These are phyloP conservation scores for Amphiprion clarkii DNA, from an alignment of 2,797 vertebrate genomes.

Conservation along the genomic window DNA sequence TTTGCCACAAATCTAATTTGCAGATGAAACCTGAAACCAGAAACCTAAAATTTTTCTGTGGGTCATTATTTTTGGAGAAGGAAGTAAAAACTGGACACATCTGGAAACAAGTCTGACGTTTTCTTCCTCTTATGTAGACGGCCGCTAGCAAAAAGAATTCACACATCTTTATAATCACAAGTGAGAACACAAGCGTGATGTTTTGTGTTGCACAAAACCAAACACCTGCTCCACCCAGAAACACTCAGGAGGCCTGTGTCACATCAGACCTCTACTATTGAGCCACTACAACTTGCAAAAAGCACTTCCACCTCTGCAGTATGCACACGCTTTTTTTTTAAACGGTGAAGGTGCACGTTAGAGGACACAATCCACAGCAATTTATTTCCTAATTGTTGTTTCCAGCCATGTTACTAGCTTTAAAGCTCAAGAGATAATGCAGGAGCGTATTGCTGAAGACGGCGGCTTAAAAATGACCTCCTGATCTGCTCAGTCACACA, in stretches of 20 bases:
- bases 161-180: conserved; percentile 19
- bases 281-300: neutral
- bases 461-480: conserved; percentile 2
- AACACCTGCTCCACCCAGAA: conserved; percentile 70
- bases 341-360: too few species aligned
- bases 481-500: neutral
- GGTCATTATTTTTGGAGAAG: neutral
- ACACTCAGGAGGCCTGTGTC: neutral
- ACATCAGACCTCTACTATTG: neutral
- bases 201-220: conserved; percentile 16
- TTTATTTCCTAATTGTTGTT: neutral
- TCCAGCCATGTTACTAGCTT: neutral
- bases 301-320: neutral
- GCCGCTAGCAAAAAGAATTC: conserved; percentile 13
- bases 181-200: conserved; percentile 26
- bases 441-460: neutral
- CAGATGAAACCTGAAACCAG: too few species aligned
- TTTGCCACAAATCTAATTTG: too few species aligned
- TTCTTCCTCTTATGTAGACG: neutral
- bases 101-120: neutral
- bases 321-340: neutral
- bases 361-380: neutral
- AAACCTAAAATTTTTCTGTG: too few species aligned
- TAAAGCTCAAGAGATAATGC: neutral
- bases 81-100: neutral